A percentile compares a stretch with the other conserved stretches of the same genome.
phyloP scores from a whole-genome alignment of 2,797 vertebrate genomes.

The Dipus sagitta region DNA sequence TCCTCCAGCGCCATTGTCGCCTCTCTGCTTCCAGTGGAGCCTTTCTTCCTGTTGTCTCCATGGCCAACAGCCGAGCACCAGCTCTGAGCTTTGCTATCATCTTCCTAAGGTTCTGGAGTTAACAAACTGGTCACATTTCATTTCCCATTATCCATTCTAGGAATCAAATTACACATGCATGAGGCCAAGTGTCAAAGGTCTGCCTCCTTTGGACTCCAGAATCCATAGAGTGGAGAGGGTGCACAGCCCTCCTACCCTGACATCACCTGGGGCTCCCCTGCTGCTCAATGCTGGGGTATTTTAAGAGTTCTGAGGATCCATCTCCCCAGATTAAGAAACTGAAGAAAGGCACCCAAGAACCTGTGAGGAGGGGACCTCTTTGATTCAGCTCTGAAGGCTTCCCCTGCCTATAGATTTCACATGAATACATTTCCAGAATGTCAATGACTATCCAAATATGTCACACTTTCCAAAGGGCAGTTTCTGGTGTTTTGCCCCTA shows the following conservation, averaged over 20 bases:
- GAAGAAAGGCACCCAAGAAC: not conserved
- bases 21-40: not conserved
- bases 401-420: not conserved
- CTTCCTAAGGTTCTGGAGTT: not conserved
- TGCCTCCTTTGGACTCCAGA: fast-evolving
- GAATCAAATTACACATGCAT: not conserved
- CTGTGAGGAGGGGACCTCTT: not conserved
- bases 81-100: no score
- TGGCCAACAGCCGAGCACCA: not conserved
- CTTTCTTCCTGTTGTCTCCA: no score
- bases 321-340: not conserved
- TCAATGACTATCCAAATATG: not conserved
- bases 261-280: no score
- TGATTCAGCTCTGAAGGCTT: not conserved
- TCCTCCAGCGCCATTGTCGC: no score
- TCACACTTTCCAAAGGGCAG: not conserved
- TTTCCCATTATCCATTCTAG: not conserved
- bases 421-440: not conserved
- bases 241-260: fast-evolving
- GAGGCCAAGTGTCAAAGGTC: no score
- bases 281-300: fast-evolving
- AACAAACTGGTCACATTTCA: not conserved
- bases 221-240: fast-evolving
- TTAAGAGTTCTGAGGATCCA: not conserved
- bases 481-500: fast-evolving